Evolutionary conservation across 2,113 vertebrate genomes (phyloP).

Genomic region (Hoplias malabaricus): DNA sequence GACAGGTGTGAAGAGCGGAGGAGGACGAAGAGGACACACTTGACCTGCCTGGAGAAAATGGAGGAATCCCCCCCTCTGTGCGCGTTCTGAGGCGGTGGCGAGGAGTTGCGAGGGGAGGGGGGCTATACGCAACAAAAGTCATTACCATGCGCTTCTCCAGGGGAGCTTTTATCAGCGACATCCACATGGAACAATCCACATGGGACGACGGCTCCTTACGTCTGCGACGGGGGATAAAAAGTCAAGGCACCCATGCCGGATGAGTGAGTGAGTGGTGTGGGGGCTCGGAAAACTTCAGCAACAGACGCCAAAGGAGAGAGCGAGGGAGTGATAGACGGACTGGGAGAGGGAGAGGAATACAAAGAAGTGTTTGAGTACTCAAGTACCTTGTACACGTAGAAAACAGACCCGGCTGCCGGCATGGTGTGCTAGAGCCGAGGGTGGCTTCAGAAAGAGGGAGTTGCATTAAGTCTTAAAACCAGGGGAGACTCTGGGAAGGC

Average conservation of each 20-base stretch:
- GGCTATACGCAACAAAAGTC: neutral
- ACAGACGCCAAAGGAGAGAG: constrained; percentile 35
- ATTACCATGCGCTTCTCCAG: constrained; percentile 60
- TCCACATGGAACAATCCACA: constrained; percentile 64
- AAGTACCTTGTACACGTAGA: constrained; percentile 68
- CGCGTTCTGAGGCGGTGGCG: constrained; percentile 39
- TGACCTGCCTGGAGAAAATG: neutral
- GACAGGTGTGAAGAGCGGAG: neutral
- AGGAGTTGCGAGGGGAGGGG: neutral
- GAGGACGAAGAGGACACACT: neutral
- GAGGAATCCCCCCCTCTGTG: neutral
- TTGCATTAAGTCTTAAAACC: constrained; percentile 32
- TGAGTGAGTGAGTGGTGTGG: too few relatives aligned
- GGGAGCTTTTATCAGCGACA: constrained; percentile 60
- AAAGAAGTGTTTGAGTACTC: too few relatives aligned
- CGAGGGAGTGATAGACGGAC: neutral
- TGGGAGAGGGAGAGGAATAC: neutral
- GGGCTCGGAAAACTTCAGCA: constrained; percentile 45
- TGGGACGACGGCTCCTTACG: constrained; percentile 73
- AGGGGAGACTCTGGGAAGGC: constrained; percentile 20
- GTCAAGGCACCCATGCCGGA: constrained; percentile 58
- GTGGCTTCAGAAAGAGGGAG: too few relatives aligned
- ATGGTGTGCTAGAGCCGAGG: constrained; percentile 61
- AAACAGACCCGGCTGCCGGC: constrained; percentile 61
- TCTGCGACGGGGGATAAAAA: constrained; percentile 71